Conservation (phyloP, 2,888 invertebrate species). For the Buathra laborator region DNA sequence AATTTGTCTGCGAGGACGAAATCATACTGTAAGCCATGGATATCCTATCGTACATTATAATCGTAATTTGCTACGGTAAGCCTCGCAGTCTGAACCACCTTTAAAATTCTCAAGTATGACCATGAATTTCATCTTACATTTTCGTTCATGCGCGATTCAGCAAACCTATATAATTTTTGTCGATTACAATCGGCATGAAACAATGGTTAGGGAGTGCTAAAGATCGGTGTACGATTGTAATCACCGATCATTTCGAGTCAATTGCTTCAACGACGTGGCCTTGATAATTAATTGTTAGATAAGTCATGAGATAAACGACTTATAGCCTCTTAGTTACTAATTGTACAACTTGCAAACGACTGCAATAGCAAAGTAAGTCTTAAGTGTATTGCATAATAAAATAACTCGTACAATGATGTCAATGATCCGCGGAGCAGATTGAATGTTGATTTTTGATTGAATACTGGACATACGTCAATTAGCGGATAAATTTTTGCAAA, state of each 20-base stretch:
- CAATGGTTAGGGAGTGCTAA: slow-evolving; percentile 18
- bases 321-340: slow-evolving; percentile 29
- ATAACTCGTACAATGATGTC: not conserved
- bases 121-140: not conserved
- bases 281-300: slow-evolving; percentile 34
- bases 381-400: slow-evolving; percentile 13
- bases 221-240: slow-evolving; percentile 25
- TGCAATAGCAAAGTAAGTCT: not conserved
- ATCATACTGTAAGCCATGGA: not conserved
- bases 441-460: not conserved
- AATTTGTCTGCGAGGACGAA: not conserved
- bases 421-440: not conserved
- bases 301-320: slow-evolving; percentile 29
- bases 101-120: not conserved
- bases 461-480: not conserved
- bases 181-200: not conserved
- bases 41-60: not conserved
- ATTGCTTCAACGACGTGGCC: slow-evolving; percentile 41
- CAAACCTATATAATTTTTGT: not conserved
- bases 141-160: not conserved
- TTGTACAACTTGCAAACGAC: slow-evolving; percentile 22
- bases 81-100: not conserved
- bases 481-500: too few relatives aligned
- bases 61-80: not conserved
- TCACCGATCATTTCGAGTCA: slow-evolving; percentile 45